Conservation (phyloP, 2,888 invertebrate genomes). For the Drosophila mercatorum region DNA sequence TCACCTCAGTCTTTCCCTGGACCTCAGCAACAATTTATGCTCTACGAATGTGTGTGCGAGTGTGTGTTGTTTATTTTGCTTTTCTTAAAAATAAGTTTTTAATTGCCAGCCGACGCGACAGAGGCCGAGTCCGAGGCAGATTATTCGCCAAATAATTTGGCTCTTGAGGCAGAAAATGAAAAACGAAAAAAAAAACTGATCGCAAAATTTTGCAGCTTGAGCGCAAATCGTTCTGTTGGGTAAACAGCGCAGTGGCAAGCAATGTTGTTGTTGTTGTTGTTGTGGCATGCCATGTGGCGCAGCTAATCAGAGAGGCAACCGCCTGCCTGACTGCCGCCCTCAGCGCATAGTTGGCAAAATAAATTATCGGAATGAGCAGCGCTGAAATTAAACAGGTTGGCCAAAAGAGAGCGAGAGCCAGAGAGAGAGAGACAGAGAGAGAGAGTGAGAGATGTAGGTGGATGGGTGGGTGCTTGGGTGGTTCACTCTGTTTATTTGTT, state of each 20-base stretch:
- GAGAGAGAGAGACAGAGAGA: neutral
- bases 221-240: conserved; percentile 59
- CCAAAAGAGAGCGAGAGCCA: conserved; percentile 33
- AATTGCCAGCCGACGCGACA: conserved; percentile 53
- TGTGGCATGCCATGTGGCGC: conserved; percentile 42
- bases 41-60: conserved; percentile 3
- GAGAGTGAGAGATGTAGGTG: neutral
- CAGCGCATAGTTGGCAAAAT: conserved; percentile 66
- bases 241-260: conserved; percentile 37
- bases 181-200: conserved; percentile 31
- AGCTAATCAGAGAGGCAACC: conserved; percentile 49
- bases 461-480: neutral
- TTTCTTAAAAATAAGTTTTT: conserved; percentile 78
- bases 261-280: neutral
- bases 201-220: conserved; percentile 59
- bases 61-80: conserved; percentile 49
- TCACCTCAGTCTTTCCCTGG: conserved; percentile 28
- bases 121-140: conserved; percentile 66
- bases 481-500: conserved; percentile 68
- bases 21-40: conserved; percentile 44
- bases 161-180: conserved; percentile 54
- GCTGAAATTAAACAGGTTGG: conserved; percentile 80
- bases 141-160: conserved; percentile 84
- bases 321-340: neutral
- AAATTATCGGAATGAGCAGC: conserved; percentile 75